phyloP scores from a whole-genome alignment of 2,888 invertebrate species.

The Drosophila mimica region DNA sequence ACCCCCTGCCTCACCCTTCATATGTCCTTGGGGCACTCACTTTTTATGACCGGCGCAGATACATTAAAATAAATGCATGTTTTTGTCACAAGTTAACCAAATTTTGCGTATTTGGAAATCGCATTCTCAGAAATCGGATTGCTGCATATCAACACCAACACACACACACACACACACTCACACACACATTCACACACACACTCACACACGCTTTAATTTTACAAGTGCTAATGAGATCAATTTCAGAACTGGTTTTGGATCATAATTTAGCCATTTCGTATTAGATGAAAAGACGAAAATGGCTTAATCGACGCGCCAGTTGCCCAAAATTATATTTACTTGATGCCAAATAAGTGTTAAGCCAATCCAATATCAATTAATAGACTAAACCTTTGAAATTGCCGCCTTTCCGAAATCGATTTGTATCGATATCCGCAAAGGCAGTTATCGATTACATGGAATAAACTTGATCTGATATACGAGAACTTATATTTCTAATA shows the following conservation, averaged over 20 bases:
- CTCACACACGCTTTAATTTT: background rate
- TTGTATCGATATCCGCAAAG: background rate
- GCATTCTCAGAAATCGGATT: background rate
- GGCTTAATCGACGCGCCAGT: background rate
- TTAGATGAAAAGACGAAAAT: background rate
- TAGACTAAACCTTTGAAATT: background rate
- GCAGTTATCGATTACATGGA: background rate
- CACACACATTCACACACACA: background rate
- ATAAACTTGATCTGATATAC: background rate
- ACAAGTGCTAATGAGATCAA: background rate
- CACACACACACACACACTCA: background rate
- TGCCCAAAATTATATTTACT: background rate
- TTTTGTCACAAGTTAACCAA: too few relatives aligned
- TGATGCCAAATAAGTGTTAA: background rate
- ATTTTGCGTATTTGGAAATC: background rate
- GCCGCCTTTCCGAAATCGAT: background rate
- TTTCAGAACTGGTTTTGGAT: background rate
- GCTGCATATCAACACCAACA: background rate
- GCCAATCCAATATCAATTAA: background rate
- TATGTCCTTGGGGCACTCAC: too few relatives aligned
- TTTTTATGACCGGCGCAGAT: too few relatives aligned
- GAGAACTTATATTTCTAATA: background rate
- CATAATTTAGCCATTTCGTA: background rate
- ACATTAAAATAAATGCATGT: too few relatives aligned
- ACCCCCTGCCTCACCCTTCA: too few relatives aligned